Evolutionary conservation across 2,888 invertebrate species (phyloP).

Genomic region (Trichogramma dendrolimi): DNA sequence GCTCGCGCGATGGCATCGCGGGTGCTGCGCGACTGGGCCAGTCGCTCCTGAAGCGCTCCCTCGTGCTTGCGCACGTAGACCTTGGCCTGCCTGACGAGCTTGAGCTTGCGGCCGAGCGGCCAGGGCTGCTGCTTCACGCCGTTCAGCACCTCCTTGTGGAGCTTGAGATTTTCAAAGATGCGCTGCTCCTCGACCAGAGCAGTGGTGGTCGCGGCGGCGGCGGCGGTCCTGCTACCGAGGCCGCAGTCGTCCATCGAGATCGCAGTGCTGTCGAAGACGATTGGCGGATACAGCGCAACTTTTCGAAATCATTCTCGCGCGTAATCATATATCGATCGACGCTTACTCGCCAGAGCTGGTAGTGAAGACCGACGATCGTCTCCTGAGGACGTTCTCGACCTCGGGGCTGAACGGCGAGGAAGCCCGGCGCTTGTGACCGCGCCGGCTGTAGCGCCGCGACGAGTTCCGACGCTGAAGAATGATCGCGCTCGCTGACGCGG

Average conservation of each 20-base stretch:
- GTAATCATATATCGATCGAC: constrained; percentile 4
- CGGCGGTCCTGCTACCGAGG: constrained; percentile 78
- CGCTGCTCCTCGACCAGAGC: constrained; percentile 65
- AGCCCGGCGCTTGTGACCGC: constrained; percentile 57
- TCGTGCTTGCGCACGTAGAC: constrained; percentile 84
- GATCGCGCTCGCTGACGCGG: constrained; percentile 79
- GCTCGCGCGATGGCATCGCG: constrained; percentile 80
- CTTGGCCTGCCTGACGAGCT: constrained; percentile 78
- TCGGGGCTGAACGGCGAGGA: constrained; percentile 58
- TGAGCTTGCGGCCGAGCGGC: constrained; percentile 76
- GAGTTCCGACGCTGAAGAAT: constrained; percentile 71
- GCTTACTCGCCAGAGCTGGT: constrained; percentile 83
- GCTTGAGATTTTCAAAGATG: constrained; percentile 81
- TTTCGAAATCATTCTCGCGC: neutral
- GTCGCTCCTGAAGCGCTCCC: constrained; percentile 80
- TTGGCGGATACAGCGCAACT: neutral
- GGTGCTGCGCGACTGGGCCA: constrained; percentile 85
- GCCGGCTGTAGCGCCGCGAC: constrained; percentile 62
- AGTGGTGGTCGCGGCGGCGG: constrained; percentile 67
- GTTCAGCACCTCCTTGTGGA: constrained; percentile 87
- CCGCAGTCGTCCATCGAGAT: constrained; percentile 74
- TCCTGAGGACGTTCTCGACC: constrained; percentile 48
- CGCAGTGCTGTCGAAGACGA: constrained; percentile 60
- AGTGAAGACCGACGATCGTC: constrained; percentile 74
- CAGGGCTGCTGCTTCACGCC: constrained; percentile 83